Base-by-base conservation (phyloP, 1,140 invertebrate species). In the Drosophila kepulauana region DNA sequence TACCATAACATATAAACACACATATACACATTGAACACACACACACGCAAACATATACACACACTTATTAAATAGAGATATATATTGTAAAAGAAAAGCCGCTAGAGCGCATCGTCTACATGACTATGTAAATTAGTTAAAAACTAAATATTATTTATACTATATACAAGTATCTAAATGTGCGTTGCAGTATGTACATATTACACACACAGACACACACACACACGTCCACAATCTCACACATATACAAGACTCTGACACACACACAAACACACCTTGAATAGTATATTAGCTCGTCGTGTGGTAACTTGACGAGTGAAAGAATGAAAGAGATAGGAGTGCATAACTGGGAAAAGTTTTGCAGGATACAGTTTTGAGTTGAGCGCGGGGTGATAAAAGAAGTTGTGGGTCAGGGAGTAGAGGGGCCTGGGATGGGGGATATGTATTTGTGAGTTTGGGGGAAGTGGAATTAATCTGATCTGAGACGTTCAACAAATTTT, bases 111-210 rank as follows among this genome's bases (percentile, higher is more conserved):
- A 88, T 87, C 64, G 79, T 88, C 80, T 84, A 82, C 61, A 88
- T 82, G 84, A 88, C 75, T 84, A 89, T 88, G 84, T 88, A 88
- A 88, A 88, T 84, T 88, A 88, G 85, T 88, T 88, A 89, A 88
- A 88, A 88, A 88, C 84, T 88, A 88, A 82, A 87, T 75, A 61
- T 81, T 87, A 87, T 87, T 87, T 87, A 88, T 87, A 79, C 79
- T 67, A 75, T 72, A 56, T 73, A 73, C 67, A 62, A 78, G 77
- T 82, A 87, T 87, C 82, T 68, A 82, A 82, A 78, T 81, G 78
- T 86, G 82, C 79, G 78, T 85, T 85, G 78, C 81, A 86, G 81
- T 74, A 74, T 74, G 71, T 74, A 74, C 64, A 74, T 74, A 74
- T 61, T 38, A 48, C 33, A 64, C 68, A 67, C 56, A 67, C 56